These are phyloP conservation scores for Pyrochroa serraticornis DNA, from an alignment of 2,888 invertebrate genomes.

Conservation along the genomic window DNA sequence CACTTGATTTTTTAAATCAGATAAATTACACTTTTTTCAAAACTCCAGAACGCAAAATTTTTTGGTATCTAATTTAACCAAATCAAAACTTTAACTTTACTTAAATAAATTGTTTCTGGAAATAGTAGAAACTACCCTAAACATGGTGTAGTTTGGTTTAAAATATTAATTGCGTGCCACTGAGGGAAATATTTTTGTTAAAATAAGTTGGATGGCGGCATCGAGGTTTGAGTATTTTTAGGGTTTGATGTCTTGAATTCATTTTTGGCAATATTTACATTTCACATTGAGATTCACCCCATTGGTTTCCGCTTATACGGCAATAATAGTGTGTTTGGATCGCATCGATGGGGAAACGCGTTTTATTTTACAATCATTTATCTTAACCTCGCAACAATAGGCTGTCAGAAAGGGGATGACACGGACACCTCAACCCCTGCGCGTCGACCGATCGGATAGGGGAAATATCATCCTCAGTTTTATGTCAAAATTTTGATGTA, in stretches of 20 bases:
- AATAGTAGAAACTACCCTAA: too few relatives aligned
- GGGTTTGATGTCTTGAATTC: constrained; percentile 29
- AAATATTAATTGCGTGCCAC: too few relatives aligned
- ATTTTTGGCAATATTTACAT: constrained; percentile 41
- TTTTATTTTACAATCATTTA: constrained; percentile 59
- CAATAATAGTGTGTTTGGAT: constrained; percentile 51
- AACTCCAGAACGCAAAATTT: too few relatives aligned
- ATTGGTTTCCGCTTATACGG: constrained; percentile 52
- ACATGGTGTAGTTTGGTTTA: too few relatives aligned
- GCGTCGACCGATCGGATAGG: constrained; percentile 22
- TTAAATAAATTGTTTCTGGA: too few relatives aligned
- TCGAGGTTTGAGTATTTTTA: constrained; percentile 4
- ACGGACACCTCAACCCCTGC: constrained; percentile 48
- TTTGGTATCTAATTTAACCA: too few relatives aligned
- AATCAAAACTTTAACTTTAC: too few relatives aligned
- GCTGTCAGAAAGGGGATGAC: constrained; percentile 57
- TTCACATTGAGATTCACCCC: constrained; percentile 51
- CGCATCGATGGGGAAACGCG: constrained; percentile 44
- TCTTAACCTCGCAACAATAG: constrained; percentile 58
- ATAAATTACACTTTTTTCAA: too few relatives aligned
- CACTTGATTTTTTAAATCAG: too few relatives aligned
- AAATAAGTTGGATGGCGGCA: neutral
- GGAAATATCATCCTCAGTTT: constrained; percentile 25
- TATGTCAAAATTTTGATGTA: constrained; percentile 27
- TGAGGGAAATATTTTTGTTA: neutral